phyloP scores from a whole-genome alignment of 2,797 vertebrate species.

The Chaenodraco wilsoni region DNA sequence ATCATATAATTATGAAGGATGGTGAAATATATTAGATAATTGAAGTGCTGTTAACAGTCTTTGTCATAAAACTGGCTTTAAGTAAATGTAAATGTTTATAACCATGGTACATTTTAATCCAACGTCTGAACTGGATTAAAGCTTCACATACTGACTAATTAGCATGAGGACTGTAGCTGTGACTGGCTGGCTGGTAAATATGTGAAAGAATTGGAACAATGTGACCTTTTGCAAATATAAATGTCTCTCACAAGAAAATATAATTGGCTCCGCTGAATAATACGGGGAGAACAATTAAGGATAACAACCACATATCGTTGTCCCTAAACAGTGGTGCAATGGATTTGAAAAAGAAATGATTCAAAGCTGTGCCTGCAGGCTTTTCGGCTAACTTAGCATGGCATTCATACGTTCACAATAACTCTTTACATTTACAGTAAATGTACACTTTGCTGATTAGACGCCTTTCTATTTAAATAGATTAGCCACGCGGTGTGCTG shows the following conservation, averaged over 20 bases:
- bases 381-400: slow-evolving; percentile 17
- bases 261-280: slow-evolving; percentile 77
- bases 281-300: slow-evolving; percentile 79
- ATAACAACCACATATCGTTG: slow-evolving; percentile 72
- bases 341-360: slow-evolving; percentile 38
- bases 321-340: slow-evolving; percentile 60
- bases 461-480: slow-evolving; percentile 37
- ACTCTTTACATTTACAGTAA: slow-evolving; percentile 22
- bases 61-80: background rate
- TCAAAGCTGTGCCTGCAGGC: slow-evolving; percentile 36
- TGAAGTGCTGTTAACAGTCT: background rate
- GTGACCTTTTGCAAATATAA: slow-evolving; percentile 80
- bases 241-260: slow-evolving; percentile 69
- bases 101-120: slow-evolving; percentile 21
- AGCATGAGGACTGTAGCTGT: slow-evolving; percentile 40
- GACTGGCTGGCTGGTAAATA: slow-evolving; percentile 75
- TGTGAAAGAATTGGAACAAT: slow-evolving; percentile 68
- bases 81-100: background rate
- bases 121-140: slow-evolving; percentile 16
- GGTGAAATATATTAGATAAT: background rate
- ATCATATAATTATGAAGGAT: background rate
- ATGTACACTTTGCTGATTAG: slow-evolving; percentile 45
- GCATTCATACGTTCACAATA: background rate
- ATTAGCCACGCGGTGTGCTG: slow-evolving; percentile 23
- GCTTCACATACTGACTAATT: slow-evolving; percentile 53